phyloP scores from a whole-genome alignment of 2,113 vertebrate species.

The Tonatia bakeri region DNA sequence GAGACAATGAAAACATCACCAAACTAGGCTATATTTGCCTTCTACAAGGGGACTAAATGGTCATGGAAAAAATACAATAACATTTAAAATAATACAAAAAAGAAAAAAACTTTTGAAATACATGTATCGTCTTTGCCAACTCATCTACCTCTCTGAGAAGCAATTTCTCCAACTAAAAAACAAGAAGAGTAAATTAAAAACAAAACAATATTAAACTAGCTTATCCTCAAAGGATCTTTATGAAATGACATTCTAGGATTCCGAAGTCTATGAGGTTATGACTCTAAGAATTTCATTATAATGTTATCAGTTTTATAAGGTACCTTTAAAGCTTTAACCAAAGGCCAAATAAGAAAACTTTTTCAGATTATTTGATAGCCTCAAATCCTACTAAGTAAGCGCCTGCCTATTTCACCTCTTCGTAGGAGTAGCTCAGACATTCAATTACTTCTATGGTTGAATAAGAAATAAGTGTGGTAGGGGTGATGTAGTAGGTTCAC shows the following conservation, averaged over 20 bases:
- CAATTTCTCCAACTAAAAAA: constrained; percentile 17
- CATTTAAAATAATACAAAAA: too few species aligned
- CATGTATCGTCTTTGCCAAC: neutral
- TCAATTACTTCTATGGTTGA: neutral
- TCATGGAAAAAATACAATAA: too few species aligned
- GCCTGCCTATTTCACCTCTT: neutral
- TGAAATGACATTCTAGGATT: neutral
- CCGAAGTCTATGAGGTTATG: neutral
- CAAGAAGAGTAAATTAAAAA: neutral
- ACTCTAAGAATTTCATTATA: constrained; percentile 6
- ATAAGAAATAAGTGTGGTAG: neutral
- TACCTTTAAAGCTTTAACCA: constrained; percentile 15
- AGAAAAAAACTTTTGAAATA: neutral
- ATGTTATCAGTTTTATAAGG: constrained; percentile 1
- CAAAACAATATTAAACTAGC: constrained; percentile 22
- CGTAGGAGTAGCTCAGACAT: neutral
- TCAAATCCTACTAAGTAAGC: neutral
- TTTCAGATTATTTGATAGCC: neutral
- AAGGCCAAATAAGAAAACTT: neutral
- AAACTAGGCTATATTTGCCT: neutral
- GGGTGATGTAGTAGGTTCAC: neutral
- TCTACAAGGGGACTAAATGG: neutral
- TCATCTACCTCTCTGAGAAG: neutral
- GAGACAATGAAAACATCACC: neutral
- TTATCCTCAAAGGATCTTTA: neutral